Evolutionary conservation across 2,113 vertebrate genomes (phyloP), one percentile per base, ranked within the genome.

Genomic region (Nycticryphes semicollaris): DNA sequence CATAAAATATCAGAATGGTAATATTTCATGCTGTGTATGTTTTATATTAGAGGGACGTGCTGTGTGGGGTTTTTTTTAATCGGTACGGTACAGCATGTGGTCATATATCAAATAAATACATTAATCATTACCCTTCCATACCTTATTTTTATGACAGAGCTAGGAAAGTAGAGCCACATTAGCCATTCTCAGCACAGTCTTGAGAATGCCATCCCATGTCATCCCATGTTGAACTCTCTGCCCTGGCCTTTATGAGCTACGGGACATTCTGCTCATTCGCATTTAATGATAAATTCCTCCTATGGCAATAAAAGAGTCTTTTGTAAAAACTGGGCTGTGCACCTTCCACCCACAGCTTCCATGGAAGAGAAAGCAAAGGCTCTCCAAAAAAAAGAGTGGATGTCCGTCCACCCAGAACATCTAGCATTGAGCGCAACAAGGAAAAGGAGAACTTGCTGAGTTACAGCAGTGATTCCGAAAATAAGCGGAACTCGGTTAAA

Each of bases 301-400:
- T 31, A 30, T 41, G 30, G 53, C 53, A 79, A 24, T 54, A 54
- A 84, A 93, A 53, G 5, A 23, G 14, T 70, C 28, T 80, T 77
- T 83, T 77, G 37, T 93, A 66, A 95, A 92, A 87, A 28, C 57
- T 80, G 54, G 20, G 22, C 37, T 93, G 14, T 76, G 33, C 20
- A 18, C 33, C 31, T 96, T 92, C 87, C 41, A 60, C 67, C 25
- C 82, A 43, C 97, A 99, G 99, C 96, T 99, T 99, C 93, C 99
- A 98, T 10, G 96, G 98, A 18, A 98, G 98, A 97, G 99, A 99
- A 87, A 92, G 96, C 22, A 99, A 98, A 94, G 98, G 97, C 9
- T 99, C 99, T 70, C 99, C 99, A 4, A 99, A 99, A 95, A 99
- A 98, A 64, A 98, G 99, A 21, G 78, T 97, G 33, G 99, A 99